Evolutionary conservation across 2,888 invertebrate genomes (phyloP), one percentile per base, ranked within the genome.

Genomic region (Sycophila texana): DNA sequence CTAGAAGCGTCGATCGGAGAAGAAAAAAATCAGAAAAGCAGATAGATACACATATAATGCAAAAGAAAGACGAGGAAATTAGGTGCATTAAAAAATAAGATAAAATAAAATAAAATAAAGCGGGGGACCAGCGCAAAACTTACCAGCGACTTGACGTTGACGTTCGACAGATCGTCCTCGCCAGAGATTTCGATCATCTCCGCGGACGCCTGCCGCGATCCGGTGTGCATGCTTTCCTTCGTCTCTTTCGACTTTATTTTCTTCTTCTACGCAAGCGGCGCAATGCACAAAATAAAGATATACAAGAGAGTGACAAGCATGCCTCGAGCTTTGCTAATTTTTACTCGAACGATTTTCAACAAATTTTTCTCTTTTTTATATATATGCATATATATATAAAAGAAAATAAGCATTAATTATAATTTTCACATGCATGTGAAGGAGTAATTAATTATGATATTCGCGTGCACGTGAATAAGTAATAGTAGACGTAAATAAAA

Each of bases 121-220:
- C 5, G 26, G 14, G 22, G 22, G 22, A 22, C 22, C 14, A 60
- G 60, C 22, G 26, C 4, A 20, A n/a, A 22, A 92, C 93, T 93
- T 92, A 94, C 94, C 92, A 94, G 90, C 85, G 91, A 92, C 88
- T 93, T 93, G 82, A 94, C 94, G 89, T 92, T 93, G 86, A 94
- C 93, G 87, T 93, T 93, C 86, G 93, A 93, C 87, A 93, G 91
- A 87, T 92, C 92, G 86, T 92, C 91, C 85, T 92, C 91, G 85
- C 91, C 88, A 77, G 88, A 88, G 84, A 88, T 85, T 85, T 88
- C 88, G 83, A 88, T 87, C 85, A 85, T 85, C 84, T 89, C 88
- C 85, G 87, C 84, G 81, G 86, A 86, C 82, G 84, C 83, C 83
- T 86, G 86, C 81, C 87, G 86, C 83, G 86, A 83, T 79, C 83